Percentiles rank a stretch among this genome's conserved stretches.
These are phyloP conservation scores for Salmo trutta DNA, from an alignment of 2,797 vertebrate species.

Conservation along the genomic window DNA sequence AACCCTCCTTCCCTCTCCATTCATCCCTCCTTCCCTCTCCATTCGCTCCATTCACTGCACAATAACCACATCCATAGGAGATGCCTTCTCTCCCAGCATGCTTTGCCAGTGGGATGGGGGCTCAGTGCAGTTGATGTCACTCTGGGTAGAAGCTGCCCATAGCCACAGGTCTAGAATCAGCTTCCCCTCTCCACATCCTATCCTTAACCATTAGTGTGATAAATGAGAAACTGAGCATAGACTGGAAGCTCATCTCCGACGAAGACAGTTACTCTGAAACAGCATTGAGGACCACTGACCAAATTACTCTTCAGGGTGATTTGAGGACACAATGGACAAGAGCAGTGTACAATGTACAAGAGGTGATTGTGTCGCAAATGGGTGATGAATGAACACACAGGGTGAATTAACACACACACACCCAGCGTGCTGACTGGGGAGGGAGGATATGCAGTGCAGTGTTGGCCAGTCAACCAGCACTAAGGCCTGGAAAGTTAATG, in stretches of 20 bases:
- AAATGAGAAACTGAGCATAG: neutral
- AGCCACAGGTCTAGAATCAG: neutral
- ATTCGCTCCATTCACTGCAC: conserved; percentile 26
- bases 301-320: neutral
- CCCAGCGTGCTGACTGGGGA: conserved; percentile 26
- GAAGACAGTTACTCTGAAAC: neutral
- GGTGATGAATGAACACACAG: conserved; percentile 2
- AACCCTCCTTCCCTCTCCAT: neutral
- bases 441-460: conserved; percentile 40
- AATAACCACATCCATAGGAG: conserved; percentile 3
- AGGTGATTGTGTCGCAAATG: neutral
- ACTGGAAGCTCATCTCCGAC: neutral
- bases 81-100: neutral
- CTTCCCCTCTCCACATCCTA: too few relatives aligned
- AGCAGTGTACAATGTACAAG: neutral
- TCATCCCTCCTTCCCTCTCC: neutral
- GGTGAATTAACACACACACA: conserved; percentile 6
- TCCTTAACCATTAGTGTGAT: too few relatives aligned
- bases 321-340: neutral
- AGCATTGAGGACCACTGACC: neutral
- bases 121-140: neutral
- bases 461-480: conserved; percentile 45
- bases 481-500: conserved; percentile 53
- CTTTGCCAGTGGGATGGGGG: neutral
- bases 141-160: neutral